Evolutionary conservation across 2,113 vertebrate species (phyloP).

Genomic region (Thalassoma bifasciatum): DNA sequence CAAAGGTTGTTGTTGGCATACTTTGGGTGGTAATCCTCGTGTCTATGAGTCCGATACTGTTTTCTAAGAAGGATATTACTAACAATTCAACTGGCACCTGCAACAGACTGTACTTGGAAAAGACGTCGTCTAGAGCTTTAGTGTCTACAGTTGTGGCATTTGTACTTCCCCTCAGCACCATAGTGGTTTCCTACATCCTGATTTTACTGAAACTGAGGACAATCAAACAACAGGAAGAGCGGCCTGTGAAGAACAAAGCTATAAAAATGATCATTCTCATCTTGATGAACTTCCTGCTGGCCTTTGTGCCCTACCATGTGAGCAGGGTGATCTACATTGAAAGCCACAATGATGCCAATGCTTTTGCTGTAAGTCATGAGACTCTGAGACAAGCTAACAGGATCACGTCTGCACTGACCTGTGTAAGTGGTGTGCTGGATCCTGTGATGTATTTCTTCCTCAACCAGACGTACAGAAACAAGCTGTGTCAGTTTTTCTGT

Average conservation of each 20-base stretch:
- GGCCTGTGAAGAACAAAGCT: conserved; percentile 67
- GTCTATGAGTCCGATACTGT: too few species aligned
- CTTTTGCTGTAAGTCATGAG: conserved; percentile 2
- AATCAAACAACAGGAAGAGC: conserved; percentile 48
- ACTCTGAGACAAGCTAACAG: conserved; percentile 68
- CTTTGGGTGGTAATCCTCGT: too few species aligned
- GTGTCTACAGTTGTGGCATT: conserved; percentile 75
- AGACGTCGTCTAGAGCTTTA: too few species aligned
- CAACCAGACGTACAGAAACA: conserved; percentile 67
- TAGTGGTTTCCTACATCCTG: conserved; percentile 72
- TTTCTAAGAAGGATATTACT: too few species aligned
- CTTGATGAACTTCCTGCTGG: conserved; percentile 76
- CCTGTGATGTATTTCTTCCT: conserved; percentile 84
- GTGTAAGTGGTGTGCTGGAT: conserved; percentile 78
- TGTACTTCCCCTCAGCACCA: conserved; percentile 67
- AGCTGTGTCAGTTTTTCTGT: conserved; percentile 65
- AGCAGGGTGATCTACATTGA: conserved; percentile 77
- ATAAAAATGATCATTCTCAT: conserved; percentile 76
- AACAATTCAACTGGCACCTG: too few species aligned
- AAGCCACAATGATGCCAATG: background rate
- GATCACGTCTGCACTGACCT: conserved; percentile 81
- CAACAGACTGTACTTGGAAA: too few species aligned
- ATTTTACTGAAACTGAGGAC: conserved; percentile 73
- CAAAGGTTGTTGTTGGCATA: too few species aligned
- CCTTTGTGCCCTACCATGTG: conserved; percentile 82